Percentiles rank a stretch among this genome's conserved stretches.
Evolutionary conservation across 2,888 invertebrate genomes (phyloP).

Genomic region (Chalcis sispes): DNA sequence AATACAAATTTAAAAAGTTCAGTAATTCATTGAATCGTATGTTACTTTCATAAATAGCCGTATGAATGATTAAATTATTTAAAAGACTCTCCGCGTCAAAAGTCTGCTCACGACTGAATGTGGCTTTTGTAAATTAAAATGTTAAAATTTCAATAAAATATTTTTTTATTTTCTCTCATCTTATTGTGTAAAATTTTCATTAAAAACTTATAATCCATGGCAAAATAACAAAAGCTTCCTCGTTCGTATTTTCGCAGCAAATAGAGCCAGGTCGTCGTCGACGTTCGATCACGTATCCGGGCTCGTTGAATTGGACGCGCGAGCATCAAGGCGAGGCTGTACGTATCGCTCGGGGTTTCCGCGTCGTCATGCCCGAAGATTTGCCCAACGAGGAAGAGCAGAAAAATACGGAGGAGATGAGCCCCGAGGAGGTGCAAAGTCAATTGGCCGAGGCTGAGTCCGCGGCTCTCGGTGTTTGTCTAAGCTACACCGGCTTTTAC

Average conservation of each 20-base stretch:
- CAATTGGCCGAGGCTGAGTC: background rate
- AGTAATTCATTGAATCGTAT: too few relatives aligned
- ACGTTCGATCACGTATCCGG: slow-evolving; percentile 66
- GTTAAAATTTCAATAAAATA: too few relatives aligned
- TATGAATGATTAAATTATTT: too few relatives aligned
- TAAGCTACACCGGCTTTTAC: slow-evolving; percentile 82
- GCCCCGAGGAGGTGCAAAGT: slow-evolving; percentile 14
- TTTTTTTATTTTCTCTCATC: too few relatives aligned
- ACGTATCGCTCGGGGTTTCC: slow-evolving; percentile 81
- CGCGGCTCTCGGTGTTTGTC: slow-evolving; percentile 77
- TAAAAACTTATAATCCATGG: background rate
- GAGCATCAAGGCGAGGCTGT: slow-evolving; percentile 80
- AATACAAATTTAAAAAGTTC: too few relatives aligned
- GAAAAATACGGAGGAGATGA: slow-evolving; percentile 47
- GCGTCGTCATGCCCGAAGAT: slow-evolving; percentile 84
- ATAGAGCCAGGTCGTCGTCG: slow-evolving; percentile 77
- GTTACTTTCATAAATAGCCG: too few relatives aligned
- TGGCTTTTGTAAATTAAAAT: too few relatives aligned
- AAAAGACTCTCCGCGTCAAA: too few relatives aligned
- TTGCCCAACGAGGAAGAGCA: slow-evolving; percentile 68
- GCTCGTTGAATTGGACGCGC: slow-evolving; percentile 66
- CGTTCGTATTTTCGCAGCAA: slow-evolving; percentile 68
- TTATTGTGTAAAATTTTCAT: too few relatives aligned
- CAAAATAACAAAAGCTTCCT: slow-evolving; percentile 10
- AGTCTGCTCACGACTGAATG: too few relatives aligned